A percentile compares a stretch with the other conserved stretches of the same genome.
These are phyloP conservation scores for Artemia franciscana DNA, from an alignment of 1,140 invertebrate species.

Conservation along the genomic window DNA sequence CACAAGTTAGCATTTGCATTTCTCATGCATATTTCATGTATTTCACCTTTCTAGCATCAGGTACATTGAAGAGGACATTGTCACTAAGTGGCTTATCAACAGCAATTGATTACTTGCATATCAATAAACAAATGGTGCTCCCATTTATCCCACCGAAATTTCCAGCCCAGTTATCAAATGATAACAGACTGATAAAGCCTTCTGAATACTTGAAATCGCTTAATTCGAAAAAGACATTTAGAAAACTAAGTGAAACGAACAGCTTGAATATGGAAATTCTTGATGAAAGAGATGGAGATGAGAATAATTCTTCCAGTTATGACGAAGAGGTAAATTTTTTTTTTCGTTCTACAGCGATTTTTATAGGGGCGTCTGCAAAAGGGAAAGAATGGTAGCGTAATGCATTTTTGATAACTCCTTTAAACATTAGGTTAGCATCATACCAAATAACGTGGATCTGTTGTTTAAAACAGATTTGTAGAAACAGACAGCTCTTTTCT, in stretches of 20 bases:
- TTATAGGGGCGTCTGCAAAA: no score
- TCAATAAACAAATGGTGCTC: slow-evolving; percentile 54
- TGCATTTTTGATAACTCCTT: no score
- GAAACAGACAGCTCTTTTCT: no score
- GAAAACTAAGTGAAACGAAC: background rate
- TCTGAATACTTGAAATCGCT: slow-evolving; percentile 60
- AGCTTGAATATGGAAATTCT: background rate
- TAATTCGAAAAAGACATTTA: slow-evolving; percentile 7
- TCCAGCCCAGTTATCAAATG: slow-evolving; percentile 33
- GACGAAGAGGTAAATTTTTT: background rate
- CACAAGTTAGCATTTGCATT: no score
- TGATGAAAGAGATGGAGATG: background rate
- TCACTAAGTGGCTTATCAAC: background rate
- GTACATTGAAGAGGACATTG: background rate
- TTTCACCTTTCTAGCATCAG: background rate
- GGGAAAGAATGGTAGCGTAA: no score
- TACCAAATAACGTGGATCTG: no score
- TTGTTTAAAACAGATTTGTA: no score
- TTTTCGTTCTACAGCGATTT: background rate
- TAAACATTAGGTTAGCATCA: no score
- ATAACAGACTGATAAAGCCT: slow-evolving; percentile 59
- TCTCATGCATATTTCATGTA: no score
- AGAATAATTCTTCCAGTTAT: background rate
- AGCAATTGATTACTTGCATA: slow-evolving; percentile 25
- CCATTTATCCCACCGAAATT: slow-evolving; percentile 74